Evolutionary conservation across 2,797 vertebrate species (phyloP).

Genomic region (Falco biarmicus): DNA sequence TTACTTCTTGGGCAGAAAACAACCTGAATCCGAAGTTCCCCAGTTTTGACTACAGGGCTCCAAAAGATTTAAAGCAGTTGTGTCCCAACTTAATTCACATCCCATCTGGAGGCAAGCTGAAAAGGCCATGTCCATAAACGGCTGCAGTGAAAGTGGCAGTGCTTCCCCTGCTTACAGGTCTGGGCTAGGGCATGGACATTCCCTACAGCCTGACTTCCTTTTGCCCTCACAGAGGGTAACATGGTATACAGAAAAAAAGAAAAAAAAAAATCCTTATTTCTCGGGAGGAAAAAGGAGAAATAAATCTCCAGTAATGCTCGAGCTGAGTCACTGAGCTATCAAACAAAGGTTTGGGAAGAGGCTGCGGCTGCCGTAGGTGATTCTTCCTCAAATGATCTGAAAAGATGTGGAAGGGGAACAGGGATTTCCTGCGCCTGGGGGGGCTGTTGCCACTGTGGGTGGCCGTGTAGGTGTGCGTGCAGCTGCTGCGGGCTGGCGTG

Average conservation of each 20-base stretch:
- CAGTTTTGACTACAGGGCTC: background rate
- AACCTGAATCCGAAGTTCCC: background rate
- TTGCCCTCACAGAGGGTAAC: background rate
- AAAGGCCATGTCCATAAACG: rapidly evolving
- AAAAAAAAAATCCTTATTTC: background rate
- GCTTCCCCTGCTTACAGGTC: background rate
- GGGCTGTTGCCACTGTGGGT: background rate
- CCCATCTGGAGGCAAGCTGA: background rate
- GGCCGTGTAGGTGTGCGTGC: rapidly evolving
- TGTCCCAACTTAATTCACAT: background rate
- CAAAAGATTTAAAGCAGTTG: background rate
- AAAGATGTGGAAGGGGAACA: background rate
- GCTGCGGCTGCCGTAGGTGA: background rate
- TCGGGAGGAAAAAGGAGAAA: background rate
- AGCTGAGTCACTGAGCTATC: background rate
- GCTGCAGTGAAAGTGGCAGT: background rate
- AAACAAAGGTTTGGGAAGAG: background rate
- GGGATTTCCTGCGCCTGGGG: background rate
- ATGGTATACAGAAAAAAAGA: background rate
- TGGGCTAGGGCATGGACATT: rapidly evolving
- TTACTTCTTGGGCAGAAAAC: background rate
- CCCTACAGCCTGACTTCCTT: rapidly evolving
- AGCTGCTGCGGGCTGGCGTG: rapidly evolving
- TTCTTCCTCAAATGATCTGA: background rate
- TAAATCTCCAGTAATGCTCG: background rate